phyloP scores from a whole-genome alignment of 2,113 vertebrate genomes.

The Agelaius tricolor region DNA sequence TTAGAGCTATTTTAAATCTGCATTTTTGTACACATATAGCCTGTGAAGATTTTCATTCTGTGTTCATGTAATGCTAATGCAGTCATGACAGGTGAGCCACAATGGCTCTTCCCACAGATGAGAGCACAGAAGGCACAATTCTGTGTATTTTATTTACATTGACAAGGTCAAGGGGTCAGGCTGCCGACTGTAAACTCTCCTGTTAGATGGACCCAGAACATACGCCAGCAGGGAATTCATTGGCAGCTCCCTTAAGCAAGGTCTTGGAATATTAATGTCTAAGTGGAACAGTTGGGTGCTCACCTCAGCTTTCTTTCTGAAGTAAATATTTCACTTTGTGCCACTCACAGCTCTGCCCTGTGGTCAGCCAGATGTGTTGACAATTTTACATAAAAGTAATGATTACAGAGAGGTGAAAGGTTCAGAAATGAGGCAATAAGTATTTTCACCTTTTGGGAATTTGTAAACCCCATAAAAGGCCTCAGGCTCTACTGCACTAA shows the following conservation, averaged over 20 bases:
- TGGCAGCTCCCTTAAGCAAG: not conserved
- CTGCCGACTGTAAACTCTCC: not conserved
- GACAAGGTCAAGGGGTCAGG: not conserved
- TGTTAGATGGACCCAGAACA: not conserved
- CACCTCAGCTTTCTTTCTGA: not conserved
- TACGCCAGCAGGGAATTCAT: slow-evolving; percentile 6
- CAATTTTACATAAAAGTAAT: not conserved
- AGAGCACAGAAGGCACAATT: not conserved
- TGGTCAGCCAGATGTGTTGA: not conserved
- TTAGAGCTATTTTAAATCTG: not conserved
- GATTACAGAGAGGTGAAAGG: not conserved
- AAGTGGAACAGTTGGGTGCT: not conserved
- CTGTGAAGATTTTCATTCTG: not conserved
- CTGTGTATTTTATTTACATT: not conserved
- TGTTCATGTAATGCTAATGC: not conserved
- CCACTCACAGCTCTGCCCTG: not conserved
- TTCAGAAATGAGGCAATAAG: slow-evolving; percentile 14
- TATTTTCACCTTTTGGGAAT: not conserved
- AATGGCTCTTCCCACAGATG: not conserved
- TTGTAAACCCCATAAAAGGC: not conserved
- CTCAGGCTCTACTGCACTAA: not conserved
- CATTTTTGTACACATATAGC: accelerated
- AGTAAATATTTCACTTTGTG: not conserved
- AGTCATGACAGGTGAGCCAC: not conserved
- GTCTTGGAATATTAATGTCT: not conserved